Base-by-base conservation (phyloP, 2,888 invertebrate species). In the Steromphala cineraria region DNA sequence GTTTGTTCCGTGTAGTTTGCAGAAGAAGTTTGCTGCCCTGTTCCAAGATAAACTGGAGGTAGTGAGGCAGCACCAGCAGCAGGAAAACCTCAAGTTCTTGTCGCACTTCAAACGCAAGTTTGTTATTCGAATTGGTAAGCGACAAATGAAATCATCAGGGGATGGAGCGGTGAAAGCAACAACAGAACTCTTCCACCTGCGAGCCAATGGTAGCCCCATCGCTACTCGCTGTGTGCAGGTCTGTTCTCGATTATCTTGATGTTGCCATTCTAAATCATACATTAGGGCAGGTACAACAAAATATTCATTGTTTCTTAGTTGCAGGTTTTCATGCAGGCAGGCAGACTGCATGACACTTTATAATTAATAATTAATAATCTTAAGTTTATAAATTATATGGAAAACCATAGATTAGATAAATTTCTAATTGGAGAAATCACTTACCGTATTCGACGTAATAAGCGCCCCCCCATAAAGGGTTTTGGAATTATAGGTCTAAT, bases 61-160 rank as follows among this genome's bases (percentile, higher is more conserved):
- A 0, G 97, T 99, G 1, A 95, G 99, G 76, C 99, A 98, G 17
- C 98, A 99, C 93, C 99, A 94, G 93, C 99, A 99, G 93, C 99
- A 99, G 94, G 99, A 99, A 94, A 99, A 98, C 94, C 95, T 98
- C 84, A 99, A 93, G 94, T 99, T 99, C 92, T 96, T 99, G 95
- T 97, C 99, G 1, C 99, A 99, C 93, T 99, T 99, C 94, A 97
- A 98, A 91, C 94, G 96, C 82, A 96, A 97, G 92, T 99, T 99
- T 94, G 96, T 99, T 56, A 98, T 99, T 82, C 96, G 96, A 62
- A 84, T 89, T 56, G 93, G 93, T 19, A 91, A 89, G 77, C 84
- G 92, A 21, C 80, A 76, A 10, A 78, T 80, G 1, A 75, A 53
- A 10, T 75, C 84, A 67, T 75, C 84, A 86, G 93, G 89, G 52